A percentile compares a stretch with the other conserved stretches of the same genome.
These are phyloP conservation scores for Aurelia sp. DNA, from an alignment of 30 jellyfish, hydroid and myxozoan genomes.

Conservation along the genomic window DNA sequence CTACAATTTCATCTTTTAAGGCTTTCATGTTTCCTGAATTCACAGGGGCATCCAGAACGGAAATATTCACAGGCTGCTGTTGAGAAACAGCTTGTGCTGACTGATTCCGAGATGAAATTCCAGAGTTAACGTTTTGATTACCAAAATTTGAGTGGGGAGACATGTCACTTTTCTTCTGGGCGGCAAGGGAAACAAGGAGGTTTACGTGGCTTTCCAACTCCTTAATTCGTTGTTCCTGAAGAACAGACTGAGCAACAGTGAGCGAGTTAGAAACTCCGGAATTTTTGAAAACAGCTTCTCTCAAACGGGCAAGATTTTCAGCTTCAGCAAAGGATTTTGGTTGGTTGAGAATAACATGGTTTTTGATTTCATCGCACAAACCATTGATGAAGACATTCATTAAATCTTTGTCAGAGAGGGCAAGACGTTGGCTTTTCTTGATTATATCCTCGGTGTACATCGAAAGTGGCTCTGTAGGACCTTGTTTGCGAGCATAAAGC, in stretches of 20 bases:
- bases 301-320: conserved; percentile 38
- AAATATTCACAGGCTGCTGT: no score
- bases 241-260: not conserved
- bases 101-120: no score
- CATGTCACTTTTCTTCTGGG: not conserved
- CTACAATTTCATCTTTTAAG: no score
- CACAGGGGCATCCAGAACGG: no score
- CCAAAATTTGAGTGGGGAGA: not conserved
- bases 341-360: conserved; percentile 23
- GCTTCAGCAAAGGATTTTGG: conserved; percentile 22
- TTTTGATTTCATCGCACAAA: not conserved
- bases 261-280: conserved; percentile 13
- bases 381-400: conserved; percentile 53
- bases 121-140: no score
- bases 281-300: conserved; percentile 2
- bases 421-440: conserved; percentile 30
- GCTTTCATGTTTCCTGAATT: no score
- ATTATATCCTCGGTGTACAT: conserved; percentile 6
- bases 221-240: conserved; percentile 9
- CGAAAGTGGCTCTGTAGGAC: conserved; percentile 18
- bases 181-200: conserved; percentile 13
- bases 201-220: not conserved
- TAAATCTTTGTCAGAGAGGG: conserved; percentile 28
- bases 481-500: not conserved
- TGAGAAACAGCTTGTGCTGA: no score